These are phyloP conservation scores for Phylloscopus trochiloides DNA, from an alignment of 2,113 vertebrate species.

Conservation along the genomic window DNA sequence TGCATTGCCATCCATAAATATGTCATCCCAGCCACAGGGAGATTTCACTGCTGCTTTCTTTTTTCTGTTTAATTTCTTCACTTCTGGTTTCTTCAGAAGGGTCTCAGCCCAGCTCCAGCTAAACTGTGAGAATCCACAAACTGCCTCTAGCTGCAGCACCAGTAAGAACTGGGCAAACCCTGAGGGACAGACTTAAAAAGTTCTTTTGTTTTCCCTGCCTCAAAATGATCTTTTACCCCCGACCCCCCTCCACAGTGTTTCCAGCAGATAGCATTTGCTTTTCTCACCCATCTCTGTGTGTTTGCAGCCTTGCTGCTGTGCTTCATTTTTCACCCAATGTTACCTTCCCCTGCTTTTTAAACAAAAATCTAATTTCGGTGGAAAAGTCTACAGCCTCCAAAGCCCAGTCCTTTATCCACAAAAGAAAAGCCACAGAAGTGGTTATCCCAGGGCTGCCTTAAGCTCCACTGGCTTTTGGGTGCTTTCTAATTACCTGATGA, in stretches of 20 bases:
- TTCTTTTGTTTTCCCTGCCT: neutral
- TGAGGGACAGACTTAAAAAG: neutral
- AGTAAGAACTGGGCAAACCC: neutral
- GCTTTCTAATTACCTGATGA: conserved; percentile 43
- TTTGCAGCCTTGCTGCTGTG: neutral
- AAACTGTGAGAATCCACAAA: neutral
- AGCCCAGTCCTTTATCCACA: neutral
- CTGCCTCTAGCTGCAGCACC: neutral
- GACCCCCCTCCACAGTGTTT: accelerated
- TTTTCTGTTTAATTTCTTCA: neutral
- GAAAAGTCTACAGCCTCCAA: neutral
- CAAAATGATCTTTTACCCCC: neutral
- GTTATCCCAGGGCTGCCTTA: neutral
- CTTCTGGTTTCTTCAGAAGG: neutral
- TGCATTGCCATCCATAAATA: neutral
- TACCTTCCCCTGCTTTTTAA: neutral
- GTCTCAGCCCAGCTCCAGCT: neutral
- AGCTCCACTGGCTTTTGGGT: conserved; percentile 41
- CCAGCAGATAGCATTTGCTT: neutral
- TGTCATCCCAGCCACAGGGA: neutral
- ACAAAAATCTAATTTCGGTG: neutral
- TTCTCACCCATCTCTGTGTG: neutral
- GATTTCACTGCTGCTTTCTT: neutral
- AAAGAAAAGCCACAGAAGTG: neutral
- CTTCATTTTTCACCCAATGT: neutral